Evolutionary conservation across 2,797 vertebrate species (phyloP).

Genomic region (Pseudochirops corinnae): DNA sequence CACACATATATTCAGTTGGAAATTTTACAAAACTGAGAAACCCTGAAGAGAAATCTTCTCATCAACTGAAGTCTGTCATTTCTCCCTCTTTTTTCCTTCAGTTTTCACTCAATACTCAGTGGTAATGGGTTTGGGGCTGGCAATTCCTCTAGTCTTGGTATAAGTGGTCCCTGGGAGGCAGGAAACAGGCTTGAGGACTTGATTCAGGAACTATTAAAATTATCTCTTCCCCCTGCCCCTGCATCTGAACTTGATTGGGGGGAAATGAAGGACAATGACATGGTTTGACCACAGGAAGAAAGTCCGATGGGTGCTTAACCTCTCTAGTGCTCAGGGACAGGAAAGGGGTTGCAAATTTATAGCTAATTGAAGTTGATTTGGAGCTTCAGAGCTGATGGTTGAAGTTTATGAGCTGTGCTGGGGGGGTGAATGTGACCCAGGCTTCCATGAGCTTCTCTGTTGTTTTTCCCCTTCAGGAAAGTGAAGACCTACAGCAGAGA

Average conservation of each 20-base stretch:
- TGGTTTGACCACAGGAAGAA: background rate
- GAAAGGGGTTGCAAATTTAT: slow-evolving; percentile 22
- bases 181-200: background rate
- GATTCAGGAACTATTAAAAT: background rate
- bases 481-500: slow-evolving; percentile 48
- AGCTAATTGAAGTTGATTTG: slow-evolving; percentile 11
- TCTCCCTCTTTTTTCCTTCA: background rate
- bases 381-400: background rate
- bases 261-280: background rate
- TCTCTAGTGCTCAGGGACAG: slow-evolving; percentile 6
- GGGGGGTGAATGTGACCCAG: background rate
- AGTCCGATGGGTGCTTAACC: background rate
- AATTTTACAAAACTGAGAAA: slow-evolving; percentile 1
- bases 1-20: background rate
- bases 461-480: slow-evolving; percentile 62
- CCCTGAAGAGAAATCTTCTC: background rate
- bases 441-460: slow-evolving; percentile 10
- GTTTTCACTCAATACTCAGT: background rate
- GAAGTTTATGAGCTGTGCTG: slow-evolving; percentile 11
- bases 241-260: background rate
- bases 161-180: background rate
- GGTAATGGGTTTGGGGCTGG: background rate
- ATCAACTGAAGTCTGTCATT: background rate
- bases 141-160: background rate
- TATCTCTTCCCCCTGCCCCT: background rate